A percentile compares a stretch with the other conserved stretches of the same genome.
Conservation (phyloP, 2,797 vertebrate genomes). For the Aplochiton taeniatus region DNA sequence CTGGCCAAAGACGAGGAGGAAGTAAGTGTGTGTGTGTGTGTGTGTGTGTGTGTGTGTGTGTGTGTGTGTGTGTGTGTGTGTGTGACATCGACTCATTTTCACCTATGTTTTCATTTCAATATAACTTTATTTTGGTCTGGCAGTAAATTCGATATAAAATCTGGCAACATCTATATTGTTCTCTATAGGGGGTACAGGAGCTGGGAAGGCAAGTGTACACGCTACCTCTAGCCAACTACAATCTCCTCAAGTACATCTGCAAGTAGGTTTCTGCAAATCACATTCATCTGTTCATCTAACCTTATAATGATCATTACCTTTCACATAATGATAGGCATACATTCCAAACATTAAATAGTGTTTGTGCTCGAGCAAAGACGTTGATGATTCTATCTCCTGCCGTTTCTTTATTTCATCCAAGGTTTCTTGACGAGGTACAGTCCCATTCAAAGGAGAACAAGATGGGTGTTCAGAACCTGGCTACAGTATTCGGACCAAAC, state of each 20-base stretch:
- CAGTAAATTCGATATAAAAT: too few relatives aligned
- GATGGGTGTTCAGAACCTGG: constrained; percentile 96
- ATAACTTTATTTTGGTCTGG: too few relatives aligned
- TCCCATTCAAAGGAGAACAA: constrained; percentile 90
- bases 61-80: background rate
- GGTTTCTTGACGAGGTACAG: constrained; percentile 97
- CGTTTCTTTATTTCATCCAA: constrained; percentile 39
- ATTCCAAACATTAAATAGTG: background rate
- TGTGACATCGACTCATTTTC: background rate
- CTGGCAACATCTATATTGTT: constrained; percentile 1
- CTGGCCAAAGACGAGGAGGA: constrained; percentile 94
- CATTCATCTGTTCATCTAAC: background rate
- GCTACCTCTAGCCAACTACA: constrained; percentile 93
- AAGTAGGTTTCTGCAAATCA: constrained; percentile 79
- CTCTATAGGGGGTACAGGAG: constrained; percentile 86
- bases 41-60: constrained; percentile 4
- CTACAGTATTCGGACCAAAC: constrained; percentile 96
- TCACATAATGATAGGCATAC: background rate
- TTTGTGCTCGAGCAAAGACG: too few relatives aligned
- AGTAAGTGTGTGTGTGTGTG: constrained; percentile 65
- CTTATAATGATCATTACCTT: background rate
- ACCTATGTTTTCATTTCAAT: too few relatives aligned
- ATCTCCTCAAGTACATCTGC: constrained; percentile 96
- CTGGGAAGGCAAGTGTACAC: constrained; percentile 86
- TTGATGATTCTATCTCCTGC: too few relatives aligned